phyloP scores from a whole-genome alignment of 2,888 invertebrate species.

The Byasa hedistus region DNA sequence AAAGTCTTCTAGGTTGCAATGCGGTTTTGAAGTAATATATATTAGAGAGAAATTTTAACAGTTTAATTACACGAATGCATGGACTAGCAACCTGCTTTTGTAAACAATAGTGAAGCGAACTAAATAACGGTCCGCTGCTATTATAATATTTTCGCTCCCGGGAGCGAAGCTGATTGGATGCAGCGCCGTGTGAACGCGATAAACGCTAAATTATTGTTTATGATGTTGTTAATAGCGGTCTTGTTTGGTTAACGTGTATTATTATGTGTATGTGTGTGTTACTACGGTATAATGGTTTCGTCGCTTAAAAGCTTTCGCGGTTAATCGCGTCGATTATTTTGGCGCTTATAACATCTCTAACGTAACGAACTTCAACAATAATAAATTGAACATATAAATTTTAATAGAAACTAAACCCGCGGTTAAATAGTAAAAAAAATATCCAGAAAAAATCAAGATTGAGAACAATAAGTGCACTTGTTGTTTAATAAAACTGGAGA shows the following conservation, averaged over 20 bases:
- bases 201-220: conserved; percentile 46
- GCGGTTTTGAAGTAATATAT: not conserved
- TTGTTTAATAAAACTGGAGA: no score
- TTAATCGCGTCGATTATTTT: conserved; percentile 58
- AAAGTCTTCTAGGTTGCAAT: no score
- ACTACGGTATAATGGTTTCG: conserved; percentile 46
- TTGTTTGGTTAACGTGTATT: conserved; percentile 27
- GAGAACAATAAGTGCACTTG: no score
- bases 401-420: no score
- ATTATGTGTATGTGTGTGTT: conserved; percentile 18
- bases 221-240: conserved; percentile 44
- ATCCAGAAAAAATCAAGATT: no score
- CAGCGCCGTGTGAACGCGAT: conserved; percentile 49
- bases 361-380: not conserved
- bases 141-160: conserved; percentile 47
- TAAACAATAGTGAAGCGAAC: conserved; percentile 32
- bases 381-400: not conserved
- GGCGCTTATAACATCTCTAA: conserved; percentile 1
- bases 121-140: conserved; percentile 39
- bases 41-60: not conserved
- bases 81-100: conserved; percentile 11
- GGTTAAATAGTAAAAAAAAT: no score
- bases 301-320: conserved; percentile 65
- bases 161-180: conserved; percentile 59
- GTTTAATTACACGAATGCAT: not conserved